These are phyloP conservation scores for Calliphora vicina DNA, from an alignment of 1,140 invertebrate genomes.

Conservation along the genomic window DNA sequence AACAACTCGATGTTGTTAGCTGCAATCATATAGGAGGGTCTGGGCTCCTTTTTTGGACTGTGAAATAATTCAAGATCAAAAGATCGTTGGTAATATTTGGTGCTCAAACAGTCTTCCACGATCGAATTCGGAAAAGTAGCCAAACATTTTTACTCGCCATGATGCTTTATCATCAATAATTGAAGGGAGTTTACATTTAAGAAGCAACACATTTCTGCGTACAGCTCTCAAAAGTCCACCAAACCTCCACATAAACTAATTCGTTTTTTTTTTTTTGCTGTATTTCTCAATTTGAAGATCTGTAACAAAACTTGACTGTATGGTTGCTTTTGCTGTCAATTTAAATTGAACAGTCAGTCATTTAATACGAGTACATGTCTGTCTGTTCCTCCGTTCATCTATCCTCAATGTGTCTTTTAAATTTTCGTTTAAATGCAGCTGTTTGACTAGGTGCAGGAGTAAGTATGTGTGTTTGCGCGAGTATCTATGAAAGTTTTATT, in stretches of 20 bases:
- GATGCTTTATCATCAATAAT: too few species aligned
- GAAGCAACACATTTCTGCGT: too few species aligned
- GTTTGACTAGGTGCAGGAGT: not conserved
- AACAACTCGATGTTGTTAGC: too few species aligned
- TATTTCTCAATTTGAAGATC: conserved; percentile 13
- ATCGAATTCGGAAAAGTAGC: too few species aligned
- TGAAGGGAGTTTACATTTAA: too few species aligned
- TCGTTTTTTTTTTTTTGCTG: conserved; percentile 5
- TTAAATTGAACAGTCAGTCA: conserved; percentile 34
- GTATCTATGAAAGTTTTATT: conserved; percentile 16
- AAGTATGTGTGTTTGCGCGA: not conserved
- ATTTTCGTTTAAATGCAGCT: not conserved
- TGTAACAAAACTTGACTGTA: conserved; percentile 11
- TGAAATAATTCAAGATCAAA: too few species aligned
- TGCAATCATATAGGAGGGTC: too few species aligned
- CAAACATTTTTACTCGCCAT: too few species aligned
- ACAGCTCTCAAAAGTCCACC: too few species aligned
- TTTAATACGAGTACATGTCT: conserved; percentile 1
- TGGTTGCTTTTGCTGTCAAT: conserved; percentile 27
- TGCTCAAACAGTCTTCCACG: too few species aligned
- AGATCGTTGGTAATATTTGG: too few species aligned
- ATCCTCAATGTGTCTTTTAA: not conserved
- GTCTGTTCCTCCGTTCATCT: not conserved
- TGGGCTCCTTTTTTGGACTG: too few species aligned
- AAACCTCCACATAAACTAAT: not conserved